Base-by-base conservation (phyloP, 1,140 invertebrate genomes). In the Ceratosolen solmsi region DNA sequence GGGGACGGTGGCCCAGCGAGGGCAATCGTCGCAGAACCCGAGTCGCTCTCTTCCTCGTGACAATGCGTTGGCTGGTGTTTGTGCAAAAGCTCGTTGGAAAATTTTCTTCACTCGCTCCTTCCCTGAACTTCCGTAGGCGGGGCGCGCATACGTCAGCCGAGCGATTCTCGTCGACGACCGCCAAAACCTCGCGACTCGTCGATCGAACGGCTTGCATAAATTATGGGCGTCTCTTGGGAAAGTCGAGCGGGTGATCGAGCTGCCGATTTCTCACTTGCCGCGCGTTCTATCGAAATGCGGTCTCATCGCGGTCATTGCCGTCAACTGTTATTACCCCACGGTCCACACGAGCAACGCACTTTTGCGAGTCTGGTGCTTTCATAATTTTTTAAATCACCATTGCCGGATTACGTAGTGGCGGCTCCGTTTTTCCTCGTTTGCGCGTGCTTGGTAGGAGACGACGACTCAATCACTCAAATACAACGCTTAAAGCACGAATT, bases 171-270 rank as follows among this genome's bases (percentile, higher is more conserved):
- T 70, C 38, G 36, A 1, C 33, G 65, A 7, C 11, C 20, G 1
- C 41, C 2, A 41, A 25, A 70, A n/a, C 38, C 17, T 46, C 41
- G 22, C 11, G 70, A 49, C 38, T n/a, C 13, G 70, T 15, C 70
- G 4, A 49, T 38, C 58, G 56, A 20, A 27, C 27, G 60, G 36
- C 22, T 72, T 36, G 65, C 51, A 68, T 78, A 70, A 78, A 78
- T 68, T 68, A 70, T 54, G 30, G 27, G 4, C 4, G 1, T 27
- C 4, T 22, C 22, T 77, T 63, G 58, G 54, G 74, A 77, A 77
- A 77, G 36, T 22, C 13, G 41, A 17, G n/a, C 22, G 33, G 8
- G 1, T 33, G 73, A 77, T 30, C 58, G n/a, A 58, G 8, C 3
- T 15, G 46, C 73, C 56, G 73, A 13, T 56, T 75, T 13, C 38